Conservation (phyloP, 2,113 vertebrate species). For the Arenaria interpres region DNA sequence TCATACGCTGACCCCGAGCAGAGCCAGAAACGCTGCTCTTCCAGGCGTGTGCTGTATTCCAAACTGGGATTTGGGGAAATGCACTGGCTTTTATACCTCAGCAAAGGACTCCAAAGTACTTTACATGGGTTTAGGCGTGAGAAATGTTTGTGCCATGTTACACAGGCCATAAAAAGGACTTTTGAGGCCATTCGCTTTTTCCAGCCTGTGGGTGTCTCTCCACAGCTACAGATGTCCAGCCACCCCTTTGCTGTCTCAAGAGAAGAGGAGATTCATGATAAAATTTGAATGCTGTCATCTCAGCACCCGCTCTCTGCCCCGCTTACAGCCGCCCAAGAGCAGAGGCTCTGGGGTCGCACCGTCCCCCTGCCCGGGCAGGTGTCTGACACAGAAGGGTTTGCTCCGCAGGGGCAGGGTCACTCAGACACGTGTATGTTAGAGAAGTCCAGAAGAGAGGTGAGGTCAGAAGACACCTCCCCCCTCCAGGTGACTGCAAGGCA, state of each 20-base stretch:
- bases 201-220: background rate
- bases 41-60: background rate
- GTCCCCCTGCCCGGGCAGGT: background rate
- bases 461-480: background rate
- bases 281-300: background rate
- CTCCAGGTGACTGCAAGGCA: background rate
- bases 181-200: background rate
- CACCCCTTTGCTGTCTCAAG: background rate
- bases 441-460: background rate
- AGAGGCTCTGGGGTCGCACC: fast-evolving
- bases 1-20: background rate
- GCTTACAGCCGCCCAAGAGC: background rate
- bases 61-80: background rate
- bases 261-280: background rate
- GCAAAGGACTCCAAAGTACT: background rate
- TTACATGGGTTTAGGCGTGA: background rate
- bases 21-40: background rate
- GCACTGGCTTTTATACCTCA: background rate
- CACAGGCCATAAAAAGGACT: background rate
- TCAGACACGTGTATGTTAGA: fast-evolving
- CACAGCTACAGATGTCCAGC: background rate
- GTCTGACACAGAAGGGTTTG: too few relatives aligned
- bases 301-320: background rate
- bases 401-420: background rate
- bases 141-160: background rate